phyloP scores from a whole-genome alignment of 1,140 invertebrate species.

The Melipona quadrifasciata region DNA sequence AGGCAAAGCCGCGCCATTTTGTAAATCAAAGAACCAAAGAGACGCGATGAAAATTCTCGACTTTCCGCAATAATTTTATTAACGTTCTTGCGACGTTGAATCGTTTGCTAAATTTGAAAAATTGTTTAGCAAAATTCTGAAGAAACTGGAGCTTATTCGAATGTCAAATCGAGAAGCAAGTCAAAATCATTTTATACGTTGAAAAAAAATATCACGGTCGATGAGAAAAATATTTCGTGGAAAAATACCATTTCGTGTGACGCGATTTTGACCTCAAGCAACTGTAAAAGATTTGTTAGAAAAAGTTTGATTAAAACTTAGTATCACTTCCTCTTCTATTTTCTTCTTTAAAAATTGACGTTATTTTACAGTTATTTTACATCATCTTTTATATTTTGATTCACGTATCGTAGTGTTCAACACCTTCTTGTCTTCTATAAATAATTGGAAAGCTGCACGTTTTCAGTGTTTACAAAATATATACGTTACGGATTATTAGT shows the following conservation, averaged over 20 bases:
- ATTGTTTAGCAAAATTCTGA: too few relatives aligned
- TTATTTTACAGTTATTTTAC: neutral
- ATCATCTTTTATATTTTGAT: neutral
- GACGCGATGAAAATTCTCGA: constrained; percentile 9
- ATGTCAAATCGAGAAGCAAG: neutral
- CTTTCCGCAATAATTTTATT: neutral
- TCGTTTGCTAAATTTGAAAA: too few relatives aligned
- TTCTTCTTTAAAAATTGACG: accelerated
- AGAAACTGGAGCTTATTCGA: too few relatives aligned
- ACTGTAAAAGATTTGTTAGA: too few relatives aligned
- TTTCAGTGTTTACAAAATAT: neutral
- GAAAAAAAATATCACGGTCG: neutral
- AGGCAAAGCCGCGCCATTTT: constrained; percentile 57
- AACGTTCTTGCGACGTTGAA: neutral
- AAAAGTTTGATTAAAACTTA: too few relatives aligned
- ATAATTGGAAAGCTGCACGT: neutral
- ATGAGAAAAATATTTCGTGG: too few relatives aligned
- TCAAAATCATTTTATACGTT: neutral
- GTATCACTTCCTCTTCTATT: too few relatives aligned
- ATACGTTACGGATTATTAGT: neutral
- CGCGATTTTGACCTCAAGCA: too few relatives aligned
- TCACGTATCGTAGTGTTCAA: accelerated
- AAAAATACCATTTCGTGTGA: too few relatives aligned
- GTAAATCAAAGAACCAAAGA: constrained; percentile 45
- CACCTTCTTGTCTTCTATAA: neutral